A percentile compares a stretch with the other conserved stretches of the same genome.
These are phyloP conservation scores for Zhengitettix transpicula DNA, from an alignment of 2,888 invertebrate species.

Conservation along the genomic window DNA sequence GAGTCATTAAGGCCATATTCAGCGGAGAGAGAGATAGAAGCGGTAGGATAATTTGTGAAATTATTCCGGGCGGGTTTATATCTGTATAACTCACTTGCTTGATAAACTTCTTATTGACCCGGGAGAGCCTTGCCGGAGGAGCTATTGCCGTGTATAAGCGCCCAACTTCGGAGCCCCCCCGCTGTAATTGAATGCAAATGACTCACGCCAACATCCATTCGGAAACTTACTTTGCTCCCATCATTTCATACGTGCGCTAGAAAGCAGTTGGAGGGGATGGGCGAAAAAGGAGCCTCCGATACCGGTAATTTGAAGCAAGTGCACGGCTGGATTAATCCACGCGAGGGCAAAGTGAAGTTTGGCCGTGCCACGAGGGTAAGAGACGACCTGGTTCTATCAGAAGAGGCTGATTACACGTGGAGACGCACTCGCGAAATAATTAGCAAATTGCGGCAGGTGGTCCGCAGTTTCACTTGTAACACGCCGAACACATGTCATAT, in stretches of 20 bases:
- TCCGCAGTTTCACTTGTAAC: too few species aligned
- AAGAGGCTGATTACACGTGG: too few species aligned
- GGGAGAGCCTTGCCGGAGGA: not conserved
- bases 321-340: too few species aligned
- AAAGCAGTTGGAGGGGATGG: not conserved
- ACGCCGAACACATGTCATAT: too few species aligned
- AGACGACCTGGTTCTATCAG: too few species aligned
- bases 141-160: not conserved
- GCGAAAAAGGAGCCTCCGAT: too few species aligned
- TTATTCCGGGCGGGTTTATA: conserved; percentile 20
- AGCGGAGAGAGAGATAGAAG: conserved; percentile 15
- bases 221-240: not conserved
- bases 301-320: too few species aligned
- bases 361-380: too few species aligned
- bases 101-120: not conserved
- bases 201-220: not conserved
- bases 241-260: not conserved
- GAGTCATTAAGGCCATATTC: conserved; percentile 24
- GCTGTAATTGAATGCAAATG: not conserved
- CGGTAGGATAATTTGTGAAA: conserved; percentile 25
- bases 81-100: not conserved
- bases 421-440: too few species aligned
- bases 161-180: not conserved
- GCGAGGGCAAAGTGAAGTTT: too few species aligned
- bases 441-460: too few species aligned